Evolutionary conservation across 2,113 vertebrate genomes (phyloP), one percentile per base, ranked within the genome.

Genomic region (Sapayoa aenigma): DNA sequence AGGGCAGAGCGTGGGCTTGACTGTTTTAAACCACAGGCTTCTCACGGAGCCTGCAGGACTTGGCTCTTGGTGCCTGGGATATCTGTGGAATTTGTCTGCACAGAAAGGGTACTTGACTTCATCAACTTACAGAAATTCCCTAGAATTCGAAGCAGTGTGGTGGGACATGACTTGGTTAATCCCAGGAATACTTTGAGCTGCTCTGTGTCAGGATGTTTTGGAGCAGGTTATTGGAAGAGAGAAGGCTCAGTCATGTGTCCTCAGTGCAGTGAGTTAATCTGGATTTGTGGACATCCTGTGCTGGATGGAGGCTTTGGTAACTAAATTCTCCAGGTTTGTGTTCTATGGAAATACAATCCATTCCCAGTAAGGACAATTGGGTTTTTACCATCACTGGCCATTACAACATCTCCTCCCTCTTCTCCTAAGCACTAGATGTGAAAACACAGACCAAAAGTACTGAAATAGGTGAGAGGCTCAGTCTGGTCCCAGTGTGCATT

Each of bases 71-170:
- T 6, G 25, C 11, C 60, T 9, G 6, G 41, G 14, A 2, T 11
- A 8, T 10, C 55, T 66, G 4, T 8, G 53, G 55, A 16, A 37
- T 3, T 2, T 11, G 4, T 16, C 44, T 76, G 24, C 47, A 4
- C 1, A 22, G 35, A 41, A 76, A 14, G 30, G 42, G 47, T 28
- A 24, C 23, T 53, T 46, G 28, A 27, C 65, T 79, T 31, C 35
- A n/a, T 12, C 12, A 14, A 19, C 35, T 30, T 35, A 8, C 33
- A 75, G 52, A 27, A 46, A 23, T 5, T 25, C 35, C 56, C 25
- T 37, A 0, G 37, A 23, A 30, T 31, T 62, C 0, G 0, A 17
- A 59, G 42, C 52, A 66, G 46, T 1, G 1, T 2, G 4, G 12
- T 22, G 24, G 14, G 50, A 4, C 2, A 3, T 55, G 76, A 10